Percentiles rank a stretch among this genome's conserved stretches.
Conservation (phyloP, 2,888 invertebrate species). For the Nomada hirtipes region DNA sequence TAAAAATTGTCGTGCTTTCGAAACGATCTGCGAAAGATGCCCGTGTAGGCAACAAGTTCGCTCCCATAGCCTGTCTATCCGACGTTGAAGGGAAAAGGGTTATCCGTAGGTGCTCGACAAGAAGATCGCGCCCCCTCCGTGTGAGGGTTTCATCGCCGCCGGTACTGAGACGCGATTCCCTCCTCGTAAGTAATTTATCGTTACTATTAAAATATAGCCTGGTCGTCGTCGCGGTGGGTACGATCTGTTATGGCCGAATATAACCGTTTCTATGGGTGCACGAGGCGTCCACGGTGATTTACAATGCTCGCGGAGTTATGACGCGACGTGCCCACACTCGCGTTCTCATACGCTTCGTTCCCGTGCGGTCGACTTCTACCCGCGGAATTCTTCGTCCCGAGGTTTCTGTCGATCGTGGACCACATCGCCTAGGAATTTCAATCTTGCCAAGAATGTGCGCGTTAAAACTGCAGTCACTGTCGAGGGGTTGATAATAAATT, state of each 20-base stretch:
- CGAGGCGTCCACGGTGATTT: slow-evolving; percentile 82
- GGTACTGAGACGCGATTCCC: slow-evolving; percentile 72
- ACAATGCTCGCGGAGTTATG: slow-evolving; percentile 82
- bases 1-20: not conserved
- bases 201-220: slow-evolving; percentile 82
- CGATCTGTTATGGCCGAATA: slow-evolving; percentile 81
- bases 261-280: slow-evolving; percentile 82
- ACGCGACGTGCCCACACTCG: slow-evolving; percentile 78
- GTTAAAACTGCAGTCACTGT: not conserved
- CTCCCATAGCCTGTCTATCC: not conserved
- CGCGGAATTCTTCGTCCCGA: slow-evolving; percentile 43
- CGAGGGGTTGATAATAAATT: no score
- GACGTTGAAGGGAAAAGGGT: not conserved
- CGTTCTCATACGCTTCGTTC: slow-evolving; percentile 61
- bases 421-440: slow-evolving; percentile 17
- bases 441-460: not conserved
- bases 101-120: slow-evolving; percentile 39
- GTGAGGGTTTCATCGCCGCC: slow-evolving; percentile 77
- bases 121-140: slow-evolving; percentile 68
- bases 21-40: not conserved
- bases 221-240: slow-evolving; percentile 81
- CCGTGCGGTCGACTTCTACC: slow-evolving; percentile 50
- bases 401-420: slow-evolving; percentile 36
- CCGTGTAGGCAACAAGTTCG: not conserved
- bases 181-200: slow-evolving; percentile 81